Conservation (phyloP, 2,797 vertebrate genomes). For the Halcyon smyrnensis region DNA sequence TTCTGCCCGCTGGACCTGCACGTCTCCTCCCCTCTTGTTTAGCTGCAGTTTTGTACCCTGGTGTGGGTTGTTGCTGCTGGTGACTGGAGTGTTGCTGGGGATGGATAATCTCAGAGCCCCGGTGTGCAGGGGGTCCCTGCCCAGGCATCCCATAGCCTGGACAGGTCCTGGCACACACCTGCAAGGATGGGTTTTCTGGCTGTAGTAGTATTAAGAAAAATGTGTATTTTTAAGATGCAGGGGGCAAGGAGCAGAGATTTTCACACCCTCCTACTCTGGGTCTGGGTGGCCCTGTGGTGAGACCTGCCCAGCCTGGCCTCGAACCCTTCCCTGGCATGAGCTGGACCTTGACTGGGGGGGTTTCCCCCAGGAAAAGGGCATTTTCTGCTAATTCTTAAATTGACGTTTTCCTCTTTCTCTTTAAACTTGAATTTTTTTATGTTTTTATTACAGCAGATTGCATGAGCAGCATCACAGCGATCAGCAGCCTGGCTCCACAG, state of each 20-base stretch:
- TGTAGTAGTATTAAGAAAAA: background rate
- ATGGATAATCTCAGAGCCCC: rapidly evolving
- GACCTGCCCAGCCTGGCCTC: background rate
- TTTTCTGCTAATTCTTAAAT: background rate
- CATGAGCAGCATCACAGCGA: background rate
- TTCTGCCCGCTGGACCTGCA: background rate
- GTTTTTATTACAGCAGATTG: rapidly evolving
- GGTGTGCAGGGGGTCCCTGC: background rate
- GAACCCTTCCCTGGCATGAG: background rate
- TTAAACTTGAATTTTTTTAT: background rate
- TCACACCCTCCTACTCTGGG: background rate
- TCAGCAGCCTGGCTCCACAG: background rate
- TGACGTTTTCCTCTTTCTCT: background rate
- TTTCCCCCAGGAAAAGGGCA: background rate
- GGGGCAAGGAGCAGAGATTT: background rate
- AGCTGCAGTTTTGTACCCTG: background rate
- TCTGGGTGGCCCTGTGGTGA: background rate
- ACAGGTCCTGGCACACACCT: background rate
- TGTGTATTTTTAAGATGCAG: rapidly evolving
- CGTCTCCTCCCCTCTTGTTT: background rate
- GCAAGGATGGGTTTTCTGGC: background rate
- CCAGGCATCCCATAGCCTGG: background rate
- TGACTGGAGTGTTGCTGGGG: background rate
- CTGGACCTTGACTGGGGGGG: rapidly evolving
- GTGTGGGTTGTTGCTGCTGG: rapidly evolving